phyloP scores from a whole-genome alignment of 2,888 invertebrate genomes.

The Chymomyza fuscimana region DNA sequence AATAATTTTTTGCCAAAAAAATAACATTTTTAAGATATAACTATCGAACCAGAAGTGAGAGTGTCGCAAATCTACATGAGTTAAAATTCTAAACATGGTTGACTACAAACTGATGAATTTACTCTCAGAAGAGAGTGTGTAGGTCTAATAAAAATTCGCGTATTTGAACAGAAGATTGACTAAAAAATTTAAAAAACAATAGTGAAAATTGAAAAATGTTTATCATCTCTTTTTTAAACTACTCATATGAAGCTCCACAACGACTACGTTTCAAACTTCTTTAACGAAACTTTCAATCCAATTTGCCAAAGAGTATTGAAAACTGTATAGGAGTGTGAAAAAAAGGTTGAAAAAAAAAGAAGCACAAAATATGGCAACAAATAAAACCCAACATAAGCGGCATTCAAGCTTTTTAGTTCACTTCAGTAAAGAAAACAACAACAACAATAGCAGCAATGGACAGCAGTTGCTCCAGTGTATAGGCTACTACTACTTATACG shows the following conservation, averaged over 20 bases:
- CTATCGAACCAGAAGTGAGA: too few species aligned
- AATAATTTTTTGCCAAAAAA: too few species aligned
- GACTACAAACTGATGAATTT: too few species aligned
- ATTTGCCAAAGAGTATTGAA: background rate
- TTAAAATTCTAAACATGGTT: too few species aligned
- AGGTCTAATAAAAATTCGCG: too few species aligned
- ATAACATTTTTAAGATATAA: too few species aligned
- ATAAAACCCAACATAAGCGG: slow-evolving; percentile 64
- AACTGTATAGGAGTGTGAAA: background rate
- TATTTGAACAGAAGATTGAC: too few species aligned
- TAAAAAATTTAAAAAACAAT: too few species aligned
- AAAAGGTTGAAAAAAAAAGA: slow-evolving; percentile 43
- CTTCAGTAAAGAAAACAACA: slow-evolving; percentile 34
- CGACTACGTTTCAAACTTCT: background rate
- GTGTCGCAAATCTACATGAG: too few species aligned
- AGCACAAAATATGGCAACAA: slow-evolving; percentile 39
- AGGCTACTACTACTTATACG: background rate
- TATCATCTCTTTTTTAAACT: background rate
- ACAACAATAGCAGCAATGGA: slow-evolving; percentile 8
- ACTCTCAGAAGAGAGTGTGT: too few species aligned
- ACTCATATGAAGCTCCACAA: background rate
- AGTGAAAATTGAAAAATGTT: background rate
- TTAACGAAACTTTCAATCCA: background rate
- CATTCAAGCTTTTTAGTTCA: slow-evolving; percentile 71
- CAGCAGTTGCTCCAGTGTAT: slow-evolving; percentile 10